A percentile compares a stretch with the other conserved stretches of the same genome.
Evolutionary conservation across 2,888 invertebrate species (phyloP).

Genomic region (Parnassius mnemosyne): DNA sequence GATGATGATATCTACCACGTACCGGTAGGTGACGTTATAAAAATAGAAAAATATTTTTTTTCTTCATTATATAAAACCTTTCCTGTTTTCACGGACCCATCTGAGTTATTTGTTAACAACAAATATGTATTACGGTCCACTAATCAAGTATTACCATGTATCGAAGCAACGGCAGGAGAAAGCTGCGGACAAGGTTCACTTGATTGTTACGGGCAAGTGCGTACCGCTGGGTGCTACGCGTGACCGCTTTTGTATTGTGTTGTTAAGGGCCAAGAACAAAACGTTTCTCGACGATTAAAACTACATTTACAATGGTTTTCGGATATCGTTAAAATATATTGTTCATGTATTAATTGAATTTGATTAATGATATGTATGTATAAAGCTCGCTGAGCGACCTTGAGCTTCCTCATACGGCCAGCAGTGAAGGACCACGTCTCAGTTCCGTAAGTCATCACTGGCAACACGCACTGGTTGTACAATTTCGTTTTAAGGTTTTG

Average conservation of each 20-base stretch:
- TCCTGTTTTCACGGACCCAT: background rate
- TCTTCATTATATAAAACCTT: background rate
- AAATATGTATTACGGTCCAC: background rate
- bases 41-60: background rate
- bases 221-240: background rate
- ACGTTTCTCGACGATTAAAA: background rate
- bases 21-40: no score
- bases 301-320: no score
- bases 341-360: no score
- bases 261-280: background rate
- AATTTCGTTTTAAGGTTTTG: no score
- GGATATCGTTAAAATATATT: no score
- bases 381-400: no score
- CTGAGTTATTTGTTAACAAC: background rate
- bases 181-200: slow-evolving; percentile 10
- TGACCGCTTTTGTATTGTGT: slow-evolving; percentile 5
- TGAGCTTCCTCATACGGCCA: no score
- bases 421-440: no score
- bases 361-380: no score
- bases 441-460: no score
- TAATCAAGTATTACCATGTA: slow-evolving; percentile 4
- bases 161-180: slow-evolving; percentile 5
- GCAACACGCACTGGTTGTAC: no score
- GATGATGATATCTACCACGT: no score
- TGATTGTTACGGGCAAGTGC: slow-evolving; percentile 7